Percentiles rank a stretch among this genome's conserved stretches.
Evolutionary conservation across 2,888 invertebrate genomes (phyloP).

Genomic region (Dryocosmus kuriphilus): DNA sequence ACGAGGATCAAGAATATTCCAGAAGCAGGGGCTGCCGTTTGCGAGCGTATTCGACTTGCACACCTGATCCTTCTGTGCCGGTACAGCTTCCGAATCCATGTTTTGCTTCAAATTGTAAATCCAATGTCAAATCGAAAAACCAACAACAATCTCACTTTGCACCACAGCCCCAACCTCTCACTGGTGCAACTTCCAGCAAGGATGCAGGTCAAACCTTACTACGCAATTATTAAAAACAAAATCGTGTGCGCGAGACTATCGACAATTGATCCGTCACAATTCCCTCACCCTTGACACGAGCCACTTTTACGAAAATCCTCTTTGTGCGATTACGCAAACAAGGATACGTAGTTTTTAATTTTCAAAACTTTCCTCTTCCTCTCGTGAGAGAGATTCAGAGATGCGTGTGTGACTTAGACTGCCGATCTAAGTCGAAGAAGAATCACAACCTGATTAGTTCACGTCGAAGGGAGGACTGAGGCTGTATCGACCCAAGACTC

Average conservation of each 20-base stretch:
- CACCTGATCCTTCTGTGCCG: constrained; percentile 43
- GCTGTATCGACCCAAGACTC: constrained; percentile 78
- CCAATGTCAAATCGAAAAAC: constrained; percentile 42
- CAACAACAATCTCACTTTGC: constrained; percentile 12
- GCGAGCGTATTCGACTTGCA: constrained; percentile 54
- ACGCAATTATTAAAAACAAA: constrained; percentile 31
- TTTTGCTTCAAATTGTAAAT: constrained; percentile 33
- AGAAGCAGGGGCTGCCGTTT: constrained; percentile 76
- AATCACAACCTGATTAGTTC: constrained; percentile 74
- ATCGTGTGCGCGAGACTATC: constrained; percentile 31
- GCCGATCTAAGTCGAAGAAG: constrained; percentile 26
- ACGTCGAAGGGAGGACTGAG: constrained; percentile 80
- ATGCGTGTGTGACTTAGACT: constrained; percentile 43
- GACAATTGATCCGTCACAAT: constrained; percentile 10
- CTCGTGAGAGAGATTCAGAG: constrained; percentile 23
- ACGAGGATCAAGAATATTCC: constrained; percentile 79
- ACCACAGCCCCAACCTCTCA: background rate
- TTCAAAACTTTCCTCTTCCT: background rate
- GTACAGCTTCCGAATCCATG: constrained; percentile 48
- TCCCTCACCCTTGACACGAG: constrained; percentile 3
- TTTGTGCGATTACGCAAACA: background rate
- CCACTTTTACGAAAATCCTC: background rate
- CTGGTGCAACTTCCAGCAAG: background rate
- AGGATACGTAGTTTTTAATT: background rate
- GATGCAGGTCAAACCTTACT: constrained; percentile 1